Evolutionary conservation across 2,888 invertebrate genomes (phyloP), one percentile per base, ranked within the genome.

Genomic region (Rotaria macrura): DNA sequence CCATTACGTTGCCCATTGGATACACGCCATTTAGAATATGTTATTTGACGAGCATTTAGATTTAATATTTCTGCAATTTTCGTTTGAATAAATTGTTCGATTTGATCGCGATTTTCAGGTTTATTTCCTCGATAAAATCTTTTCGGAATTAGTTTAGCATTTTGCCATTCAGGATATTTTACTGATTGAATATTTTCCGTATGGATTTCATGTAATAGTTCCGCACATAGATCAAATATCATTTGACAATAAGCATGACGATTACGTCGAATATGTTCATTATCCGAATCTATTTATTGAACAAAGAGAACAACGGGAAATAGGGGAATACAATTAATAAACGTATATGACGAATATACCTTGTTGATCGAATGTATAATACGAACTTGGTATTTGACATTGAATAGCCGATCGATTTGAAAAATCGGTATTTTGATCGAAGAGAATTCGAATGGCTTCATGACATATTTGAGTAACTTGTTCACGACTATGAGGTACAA

Each of bases 341-440:
- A 23, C 17, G 12, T 20, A 38, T 10, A 20, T 7, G 20, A 40
- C 17, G 1, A 79, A 43, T 10, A 43, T 79, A 79, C 79, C 43
- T 79, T 79, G 65, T 20, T 65, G 34, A 38, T 20, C 65, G 34
- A 17, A 34, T 20, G 34, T 34, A 79, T 43, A 43, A 79, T 79
- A 79, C 1, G 38, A 40, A 43, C 25, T 25, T 0, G 79, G 79
- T 79, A 79, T 43, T 43, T 25, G 23, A 14, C 43, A n/a, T n/a
- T 79, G 23, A 43, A 79, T 79, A n/a, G 43, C 9, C 12, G 25
- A 10, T 79, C 79, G 79, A 43, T 79, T 20, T 1, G 79, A 43
- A 79, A 79, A 79, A 43, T 79, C 79, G 20, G 23, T 79, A 79
- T 79, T 79, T n/a, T 79, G 79, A n/a, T 79, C 25, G 25, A 25